A percentile compares a stretch with the other conserved stretches of the same genome.
These are phyloP conservation scores for Cyclura pinguis DNA, from an alignment of 2,797 vertebrate species.

Conservation along the genomic window DNA sequence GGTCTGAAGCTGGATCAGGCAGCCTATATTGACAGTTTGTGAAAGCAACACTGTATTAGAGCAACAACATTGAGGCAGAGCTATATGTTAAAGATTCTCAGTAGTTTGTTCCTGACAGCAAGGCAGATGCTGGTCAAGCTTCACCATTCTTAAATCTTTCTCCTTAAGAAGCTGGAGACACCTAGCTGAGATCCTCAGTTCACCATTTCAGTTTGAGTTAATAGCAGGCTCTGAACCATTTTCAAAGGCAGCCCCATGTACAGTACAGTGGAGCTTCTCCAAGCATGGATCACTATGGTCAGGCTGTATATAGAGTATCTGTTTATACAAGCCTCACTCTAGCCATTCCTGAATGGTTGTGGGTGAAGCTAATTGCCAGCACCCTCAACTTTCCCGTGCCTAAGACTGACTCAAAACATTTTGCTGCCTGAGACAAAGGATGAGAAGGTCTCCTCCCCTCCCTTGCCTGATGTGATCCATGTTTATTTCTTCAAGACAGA, in stretches of 20 bases:
- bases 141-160: neutral
- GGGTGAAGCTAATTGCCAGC: neutral
- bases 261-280: neutral
- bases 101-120: neutral
- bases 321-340: neutral
- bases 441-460: too few species aligned
- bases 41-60: neutral
- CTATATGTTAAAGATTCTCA: neutral
- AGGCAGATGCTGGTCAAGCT: too few species aligned
- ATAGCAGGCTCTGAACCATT: too few species aligned
- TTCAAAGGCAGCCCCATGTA: too few species aligned
- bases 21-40: neutral
- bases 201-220: neutral
- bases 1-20: neutral
- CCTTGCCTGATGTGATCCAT: too few species aligned
- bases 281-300: neutral
- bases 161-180: neutral
- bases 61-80: neutral
- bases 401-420: too few species aligned
- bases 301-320: neutral
- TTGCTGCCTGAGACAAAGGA: too few species aligned
- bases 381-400: neutral
- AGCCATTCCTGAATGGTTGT: neutral
- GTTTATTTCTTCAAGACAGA: too few species aligned
- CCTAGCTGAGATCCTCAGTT: neutral